phyloP scores from a whole-genome alignment of 2,888 invertebrate genomes.

The Microplitis deprimator region DNA sequence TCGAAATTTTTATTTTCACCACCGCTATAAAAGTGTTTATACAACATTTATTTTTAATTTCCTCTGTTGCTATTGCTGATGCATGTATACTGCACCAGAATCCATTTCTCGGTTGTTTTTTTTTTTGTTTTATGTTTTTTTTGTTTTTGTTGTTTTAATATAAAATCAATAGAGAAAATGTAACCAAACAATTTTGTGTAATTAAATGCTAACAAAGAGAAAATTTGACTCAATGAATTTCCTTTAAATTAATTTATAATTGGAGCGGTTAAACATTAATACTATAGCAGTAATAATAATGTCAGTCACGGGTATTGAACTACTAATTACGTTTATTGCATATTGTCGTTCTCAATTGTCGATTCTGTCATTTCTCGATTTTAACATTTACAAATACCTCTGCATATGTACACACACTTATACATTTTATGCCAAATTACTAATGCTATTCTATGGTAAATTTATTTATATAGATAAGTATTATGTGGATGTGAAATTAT shows the following conservation, averaged over 20 bases:
- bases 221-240: slow-evolving; percentile 1
- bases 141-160: background rate
- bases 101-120: too few relatives aligned
- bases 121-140: background rate
- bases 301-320: background rate
- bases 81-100: background rate
- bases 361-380: background rate
- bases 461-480: background rate
- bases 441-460: background rate
- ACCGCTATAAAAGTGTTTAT: slow-evolving; percentile 15
- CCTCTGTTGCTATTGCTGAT: background rate
- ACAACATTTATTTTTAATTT: slow-evolving; percentile 13
- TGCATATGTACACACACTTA: background rate
- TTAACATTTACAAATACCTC: background rate
- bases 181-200: slow-evolving; percentile 5
- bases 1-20: slow-evolving; percentile 27
- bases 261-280: background rate
- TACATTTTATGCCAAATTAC: background rate
- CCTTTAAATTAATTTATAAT: background rate
- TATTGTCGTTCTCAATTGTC: background rate
- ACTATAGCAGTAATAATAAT: background rate
- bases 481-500: background rate
- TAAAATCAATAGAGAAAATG: background rate
- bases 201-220: background rate
- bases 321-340: background rate